These are phyloP conservation scores for Petrosia ficiformis DNA, from an alignment of 37 sponge, comb jelly and placozoan species.

Conservation along the genomic window DNA sequence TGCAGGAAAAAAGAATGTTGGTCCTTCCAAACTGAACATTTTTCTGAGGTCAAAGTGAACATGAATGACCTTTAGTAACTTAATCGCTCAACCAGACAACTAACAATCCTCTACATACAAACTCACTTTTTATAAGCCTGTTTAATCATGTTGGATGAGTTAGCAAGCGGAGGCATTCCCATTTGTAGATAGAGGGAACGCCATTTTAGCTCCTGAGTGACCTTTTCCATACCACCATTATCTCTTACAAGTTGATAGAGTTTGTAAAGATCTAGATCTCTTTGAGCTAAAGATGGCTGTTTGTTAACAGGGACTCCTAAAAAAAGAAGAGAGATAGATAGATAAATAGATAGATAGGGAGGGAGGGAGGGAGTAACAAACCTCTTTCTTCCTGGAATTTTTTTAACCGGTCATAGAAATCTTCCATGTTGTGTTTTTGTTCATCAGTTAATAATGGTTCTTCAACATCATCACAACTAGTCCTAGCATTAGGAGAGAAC, in stretches of 20 bases:
- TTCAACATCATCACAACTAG: not conserved
- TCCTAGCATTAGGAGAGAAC: too few relatives aligned
- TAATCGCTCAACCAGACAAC: not conserved
- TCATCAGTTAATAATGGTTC: conserved; percentile 32
- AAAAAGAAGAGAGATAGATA: not conserved
- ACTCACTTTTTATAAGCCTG: conserved; percentile 75
- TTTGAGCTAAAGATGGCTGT: conserved; percentile 60
- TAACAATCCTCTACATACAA: not conserved
- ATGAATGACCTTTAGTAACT: too few relatives aligned
- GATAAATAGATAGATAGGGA: not conserved
- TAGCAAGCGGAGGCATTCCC: conserved; percentile 52
- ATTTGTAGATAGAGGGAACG: conserved; percentile 65
- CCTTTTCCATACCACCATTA: conserved; percentile 80
- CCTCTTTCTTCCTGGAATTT: conserved; percentile 54
- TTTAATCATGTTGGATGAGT: conserved; percentile 48
- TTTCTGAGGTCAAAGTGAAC: too few relatives aligned
- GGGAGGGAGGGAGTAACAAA: not conserved
- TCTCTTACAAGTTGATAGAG: conserved; percentile 70
- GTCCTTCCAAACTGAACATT: too few relatives aligned
- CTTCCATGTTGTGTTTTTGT: conserved; percentile 1
- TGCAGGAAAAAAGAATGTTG: too few relatives aligned
- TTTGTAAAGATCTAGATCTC: conserved; percentile 61
- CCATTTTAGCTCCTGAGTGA: conserved; percentile 85
- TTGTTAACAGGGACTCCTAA: conserved; percentile 62
- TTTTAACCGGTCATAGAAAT: conserved; percentile 43